These are phyloP conservation scores for Zeuzera pyrina DNA, from an alignment of 2,888 invertebrate species.

Conservation along the genomic window DNA sequence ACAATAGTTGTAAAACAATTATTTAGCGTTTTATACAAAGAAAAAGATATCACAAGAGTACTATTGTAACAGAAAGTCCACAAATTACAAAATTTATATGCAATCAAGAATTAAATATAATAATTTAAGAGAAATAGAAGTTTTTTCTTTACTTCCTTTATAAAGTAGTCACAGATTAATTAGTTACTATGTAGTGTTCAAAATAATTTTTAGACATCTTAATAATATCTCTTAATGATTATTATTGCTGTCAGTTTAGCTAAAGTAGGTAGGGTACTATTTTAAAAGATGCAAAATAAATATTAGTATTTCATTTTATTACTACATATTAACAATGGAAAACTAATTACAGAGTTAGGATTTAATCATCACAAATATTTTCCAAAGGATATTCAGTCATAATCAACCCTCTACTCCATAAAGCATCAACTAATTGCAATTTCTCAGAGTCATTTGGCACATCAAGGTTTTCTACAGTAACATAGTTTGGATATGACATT, in stretches of 20 bases:
- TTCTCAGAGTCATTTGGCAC: slow-evolving; percentile 76
- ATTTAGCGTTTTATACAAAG: slow-evolving; percentile 66
- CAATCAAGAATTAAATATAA: slow-evolving; percentile 69
- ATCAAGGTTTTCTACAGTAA: slow-evolving; percentile 81
- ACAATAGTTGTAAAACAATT: slow-evolving; percentile 61
- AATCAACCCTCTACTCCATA: slow-evolving; percentile 89
- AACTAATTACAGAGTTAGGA: neutral
- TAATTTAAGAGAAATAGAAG: slow-evolving; percentile 57
- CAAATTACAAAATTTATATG: slow-evolving; percentile 60
- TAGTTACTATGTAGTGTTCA: too few species aligned
- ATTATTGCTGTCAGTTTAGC: too few species aligned
- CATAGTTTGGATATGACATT: slow-evolving; percentile 82
- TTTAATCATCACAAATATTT: slow-evolving; percentile 52
- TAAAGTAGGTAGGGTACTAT: neutral
- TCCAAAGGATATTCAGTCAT: slow-evolving; percentile 78
- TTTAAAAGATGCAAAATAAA: neutral
- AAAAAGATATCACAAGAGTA: slow-evolving; percentile 59
- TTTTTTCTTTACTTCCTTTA: slow-evolving; percentile 30
- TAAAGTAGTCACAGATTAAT: too few species aligned
- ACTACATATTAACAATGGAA: neutral
- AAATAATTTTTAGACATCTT: too few species aligned
- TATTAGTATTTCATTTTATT: neutral
- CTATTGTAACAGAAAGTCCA: slow-evolving; percentile 72
- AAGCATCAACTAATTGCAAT: slow-evolving; percentile 75
- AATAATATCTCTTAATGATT: too few species aligned